Base-by-base conservation (phyloP, 2,113 vertebrate genomes). In the Lontra canadensis region DNA sequence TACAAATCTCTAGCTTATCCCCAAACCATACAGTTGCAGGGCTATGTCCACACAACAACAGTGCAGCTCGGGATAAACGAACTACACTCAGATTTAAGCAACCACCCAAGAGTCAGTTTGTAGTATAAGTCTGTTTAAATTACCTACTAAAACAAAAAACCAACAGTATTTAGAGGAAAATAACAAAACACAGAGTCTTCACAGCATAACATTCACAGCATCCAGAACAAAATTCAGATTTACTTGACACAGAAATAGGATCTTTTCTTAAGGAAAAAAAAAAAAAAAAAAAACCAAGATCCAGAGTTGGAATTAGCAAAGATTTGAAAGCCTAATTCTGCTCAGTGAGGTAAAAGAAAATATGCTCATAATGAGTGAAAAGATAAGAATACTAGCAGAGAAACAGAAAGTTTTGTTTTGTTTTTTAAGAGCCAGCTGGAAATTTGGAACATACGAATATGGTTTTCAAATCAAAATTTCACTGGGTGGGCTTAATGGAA, bases 111-210 rank as follows among this genome's bases (percentile, higher is more conserved):
- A 89, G n/a, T 78, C 74, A 59, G 3, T 52, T 63, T 92, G 34
- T 39, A 78, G 44, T 82, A 90, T 91, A 44, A 73, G 5, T 39
- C 44, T 4, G 63, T 61, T 69, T 94, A 82, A 82, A 69, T 87
- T 55, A 57, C 21, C 25, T 88, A 61, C 9, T 90, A 57, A 57
- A 57, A 57, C 18, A 57, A 74, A 86, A 74, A 36, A 49, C 20
- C 42, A 76, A 80, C 86, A 81, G 15, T 20, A 49, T 94, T 90
- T 18, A 79, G 55, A 81, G 87, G 63, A 93, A 93, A 88, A 84
- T 96, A 88, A 81, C 31, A 74, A 47, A 95, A 95, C 21, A 44
- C 21, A 63, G 25, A 89, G 25, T 90, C 25, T 93, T 61, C 5
- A 74, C n/a, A 91, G n/a, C 26, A 34, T 79, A 52, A 63, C 17